Evolutionary conservation across 2,797 vertebrate genomes (phyloP).

Genomic region (Poecilia wingei): DNA sequence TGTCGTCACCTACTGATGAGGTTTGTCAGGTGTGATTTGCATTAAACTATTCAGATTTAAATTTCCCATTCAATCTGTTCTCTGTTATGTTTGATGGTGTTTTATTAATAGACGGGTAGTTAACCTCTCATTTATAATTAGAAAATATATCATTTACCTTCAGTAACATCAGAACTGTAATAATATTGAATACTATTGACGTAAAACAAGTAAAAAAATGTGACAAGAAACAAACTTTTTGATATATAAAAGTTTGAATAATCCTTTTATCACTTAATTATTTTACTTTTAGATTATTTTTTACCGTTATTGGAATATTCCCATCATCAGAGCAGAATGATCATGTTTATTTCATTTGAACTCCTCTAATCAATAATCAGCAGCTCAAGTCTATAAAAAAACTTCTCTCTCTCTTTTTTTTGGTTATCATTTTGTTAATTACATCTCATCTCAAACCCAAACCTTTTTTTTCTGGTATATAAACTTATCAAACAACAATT

Average conservation of each 20-base stretch:
- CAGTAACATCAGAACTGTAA: background rate
- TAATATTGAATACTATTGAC: background rate
- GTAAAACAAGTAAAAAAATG: background rate
- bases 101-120: background rate
- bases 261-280: background rate
- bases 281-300: background rate
- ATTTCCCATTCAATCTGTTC: background rate
- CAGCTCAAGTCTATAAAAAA: background rate
- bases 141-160: background rate
- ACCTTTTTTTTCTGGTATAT: background rate
- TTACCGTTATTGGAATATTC: background rate
- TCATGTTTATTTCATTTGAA: background rate
- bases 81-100: background rate
- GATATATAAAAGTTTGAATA: background rate
- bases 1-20: slow-evolving; percentile 48
- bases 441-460: background rate
- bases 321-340: background rate
- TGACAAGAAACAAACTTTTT: background rate
- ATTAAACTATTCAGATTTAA: slow-evolving; percentile 8
- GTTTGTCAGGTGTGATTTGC: slow-evolving; percentile 27
- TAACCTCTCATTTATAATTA: background rate
- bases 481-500: background rate
- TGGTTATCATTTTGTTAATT: background rate
- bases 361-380: background rate
- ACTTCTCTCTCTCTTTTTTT: background rate